Evolutionary conservation across 2,888 invertebrate genomes (phyloP).

Genomic region (Pammene aurita): DNA sequence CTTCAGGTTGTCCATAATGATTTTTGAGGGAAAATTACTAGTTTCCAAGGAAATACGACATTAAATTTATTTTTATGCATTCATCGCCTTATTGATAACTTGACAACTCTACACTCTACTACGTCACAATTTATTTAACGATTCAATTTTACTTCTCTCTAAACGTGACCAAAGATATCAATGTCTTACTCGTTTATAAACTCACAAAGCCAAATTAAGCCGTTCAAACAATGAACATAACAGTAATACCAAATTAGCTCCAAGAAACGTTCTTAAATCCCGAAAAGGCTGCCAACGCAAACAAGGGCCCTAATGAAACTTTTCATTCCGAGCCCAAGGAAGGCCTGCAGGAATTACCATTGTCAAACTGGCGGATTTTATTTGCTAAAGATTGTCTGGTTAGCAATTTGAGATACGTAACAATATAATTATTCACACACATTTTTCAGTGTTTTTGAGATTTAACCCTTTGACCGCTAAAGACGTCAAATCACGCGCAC

Average conservation of each 20-base stretch:
- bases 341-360: slow-evolving; percentile 51
- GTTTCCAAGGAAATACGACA: too few species aligned
- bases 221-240: slow-evolving; percentile 52
- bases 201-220: slow-evolving; percentile 52
- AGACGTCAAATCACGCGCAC: too few species aligned
- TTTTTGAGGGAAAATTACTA: too few species aligned
- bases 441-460: too few species aligned
- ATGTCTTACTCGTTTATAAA: not conserved
- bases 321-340: slow-evolving; percentile 48
- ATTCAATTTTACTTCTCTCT: not conserved
- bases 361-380: slow-evolving; percentile 47
- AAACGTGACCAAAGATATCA: not conserved
- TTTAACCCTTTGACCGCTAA: too few species aligned
- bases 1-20: too few species aligned
- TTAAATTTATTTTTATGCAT: too few species aligned
- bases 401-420: not conserved
- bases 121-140: too few species aligned
- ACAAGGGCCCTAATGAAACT: slow-evolving; percentile 56
- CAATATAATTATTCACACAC: too few species aligned
- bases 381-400: slow-evolving; percentile 42
- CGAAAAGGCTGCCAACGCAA: slow-evolving; percentile 53
- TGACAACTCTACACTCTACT: too few species aligned
- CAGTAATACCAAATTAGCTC: slow-evolving; percentile 52
- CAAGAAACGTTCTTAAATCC: slow-evolving; percentile 46
- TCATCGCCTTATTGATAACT: too few species aligned